Conservation (phyloP, 2,888 invertebrate genomes). For the Drosophila prolongata region DNA sequence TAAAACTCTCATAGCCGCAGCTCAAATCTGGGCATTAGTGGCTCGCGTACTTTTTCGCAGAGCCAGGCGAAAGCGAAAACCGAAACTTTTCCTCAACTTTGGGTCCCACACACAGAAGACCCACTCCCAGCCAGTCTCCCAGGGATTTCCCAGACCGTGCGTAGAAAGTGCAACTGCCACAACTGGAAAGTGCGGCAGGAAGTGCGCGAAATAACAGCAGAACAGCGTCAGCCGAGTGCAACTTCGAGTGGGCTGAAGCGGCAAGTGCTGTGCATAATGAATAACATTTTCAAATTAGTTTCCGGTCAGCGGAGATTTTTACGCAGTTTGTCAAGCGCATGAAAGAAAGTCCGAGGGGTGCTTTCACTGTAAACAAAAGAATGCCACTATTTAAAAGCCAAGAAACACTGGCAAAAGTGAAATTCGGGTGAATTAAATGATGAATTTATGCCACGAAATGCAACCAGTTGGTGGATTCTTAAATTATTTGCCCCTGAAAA, state of each 20-base stretch:
- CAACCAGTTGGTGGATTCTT: background rate
- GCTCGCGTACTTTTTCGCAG: conserved; percentile 16
- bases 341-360: conserved; percentile 25
- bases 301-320: conserved; percentile 78
- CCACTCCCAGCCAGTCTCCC: conserved; percentile 12
- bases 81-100: conserved; percentile 61
- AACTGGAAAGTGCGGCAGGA: conserved; percentile 50
- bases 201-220: conserved; percentile 51
- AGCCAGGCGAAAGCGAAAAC: conserved; percentile 17
- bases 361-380: conserved; percentile 21
- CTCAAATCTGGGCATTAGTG: conserved; percentile 58
- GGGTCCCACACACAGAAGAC: conserved; percentile 6
- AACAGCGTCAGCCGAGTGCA: conserved; percentile 38
- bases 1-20: conserved; percentile 55
- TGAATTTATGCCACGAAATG: conserved; percentile 7
- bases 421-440: conserved; percentile 15
- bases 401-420: background rate
- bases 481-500: background rate
- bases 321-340: conserved; percentile 66
- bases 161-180: conserved; percentile 42
- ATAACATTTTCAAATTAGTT: conserved; percentile 80
- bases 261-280: conserved; percentile 70
- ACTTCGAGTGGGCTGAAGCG: conserved; percentile 14
- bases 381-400: background rate
- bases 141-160: conserved; percentile 42